A percentile compares a stretch with the other conserved stretches of the same genome.
Conservation (phyloP, 1,140 invertebrate genomes). For the Conus ventricosus region DNA sequence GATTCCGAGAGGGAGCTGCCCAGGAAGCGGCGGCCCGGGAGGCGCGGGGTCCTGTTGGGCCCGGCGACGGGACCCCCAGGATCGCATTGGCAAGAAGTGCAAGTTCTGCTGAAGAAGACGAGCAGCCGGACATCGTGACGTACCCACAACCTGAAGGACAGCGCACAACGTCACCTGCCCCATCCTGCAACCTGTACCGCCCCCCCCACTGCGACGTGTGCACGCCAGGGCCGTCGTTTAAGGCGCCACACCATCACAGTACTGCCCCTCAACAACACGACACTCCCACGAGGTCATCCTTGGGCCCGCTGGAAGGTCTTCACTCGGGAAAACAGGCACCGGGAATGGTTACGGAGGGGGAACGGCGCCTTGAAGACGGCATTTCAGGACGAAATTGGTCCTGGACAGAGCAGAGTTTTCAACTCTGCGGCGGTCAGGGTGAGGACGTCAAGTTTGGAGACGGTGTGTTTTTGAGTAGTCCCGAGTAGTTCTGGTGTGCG, state of each 20-base stretch:
- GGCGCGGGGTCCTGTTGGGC: neutral
- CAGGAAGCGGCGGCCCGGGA: neutral
- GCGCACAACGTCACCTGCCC: conserved; percentile 76
- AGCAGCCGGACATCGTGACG: conserved; percentile 74
- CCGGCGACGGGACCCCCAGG: too few species aligned
- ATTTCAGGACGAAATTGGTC: too few species aligned
- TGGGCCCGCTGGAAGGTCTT: conserved; percentile 35
- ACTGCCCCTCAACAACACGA: conserved; percentile 63
- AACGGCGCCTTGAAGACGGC: too few species aligned
- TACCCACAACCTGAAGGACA: conserved; percentile 74
- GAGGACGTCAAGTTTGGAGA: too few species aligned
- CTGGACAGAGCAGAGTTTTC: too few species aligned
- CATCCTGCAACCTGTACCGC: conserved; percentile 76
- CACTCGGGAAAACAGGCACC: neutral
- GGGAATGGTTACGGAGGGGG: neutral
- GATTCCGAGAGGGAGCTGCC: neutral
- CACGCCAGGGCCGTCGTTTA: conserved; percentile 77
- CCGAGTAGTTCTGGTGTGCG: too few species aligned
- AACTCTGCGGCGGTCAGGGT: too few species aligned
- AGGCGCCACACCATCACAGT: conserved; percentile 77
- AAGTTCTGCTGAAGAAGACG: conserved; percentile 79
- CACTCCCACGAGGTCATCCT: conserved; percentile 20
- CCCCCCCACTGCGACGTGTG: conserved; percentile 78
- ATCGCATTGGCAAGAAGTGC: conserved; percentile 41
- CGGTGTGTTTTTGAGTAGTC: too few species aligned